phyloP scores from a whole-genome alignment of 2,113 vertebrate genomes.

The Ellobius talpinus region DNA sequence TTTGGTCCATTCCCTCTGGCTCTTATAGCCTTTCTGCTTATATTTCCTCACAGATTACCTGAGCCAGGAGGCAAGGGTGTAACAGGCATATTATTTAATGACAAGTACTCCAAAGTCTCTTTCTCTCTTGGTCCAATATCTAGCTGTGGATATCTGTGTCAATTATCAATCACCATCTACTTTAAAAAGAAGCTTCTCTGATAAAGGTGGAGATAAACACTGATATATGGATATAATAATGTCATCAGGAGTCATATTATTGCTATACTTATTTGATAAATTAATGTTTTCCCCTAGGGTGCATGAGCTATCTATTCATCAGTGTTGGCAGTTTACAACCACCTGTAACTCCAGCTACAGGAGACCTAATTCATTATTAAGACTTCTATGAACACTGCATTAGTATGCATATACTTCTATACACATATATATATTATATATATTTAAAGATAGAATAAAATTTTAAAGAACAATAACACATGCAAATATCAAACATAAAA shows the following conservation, averaged over 20 bases:
- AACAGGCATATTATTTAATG: neutral
- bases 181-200: neutral
- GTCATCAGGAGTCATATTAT: neutral
- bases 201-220: neutral
- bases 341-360: neutral
- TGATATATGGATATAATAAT: neutral
- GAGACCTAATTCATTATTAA: neutral
- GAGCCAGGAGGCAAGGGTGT: neutral
- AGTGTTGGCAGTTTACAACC: too few relatives aligned
- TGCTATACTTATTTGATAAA: neutral
- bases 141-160: neutral
- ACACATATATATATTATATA: neutral
- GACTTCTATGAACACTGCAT: too few relatives aligned
- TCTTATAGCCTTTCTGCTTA: neutral
- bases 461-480: neutral
- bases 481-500: neutral
- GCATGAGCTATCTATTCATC: neutral
- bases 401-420: neutral
- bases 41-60: neutral
- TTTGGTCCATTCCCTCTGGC: neutral
- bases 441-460: neutral
- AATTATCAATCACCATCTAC: neutral
- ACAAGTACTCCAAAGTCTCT: neutral
- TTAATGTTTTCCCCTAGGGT: neutral
- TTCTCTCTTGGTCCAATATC: neutral